phyloP scores from a whole-genome alignment of 2,113 vertebrate species.

The Actenoides lindsayi region DNA sequence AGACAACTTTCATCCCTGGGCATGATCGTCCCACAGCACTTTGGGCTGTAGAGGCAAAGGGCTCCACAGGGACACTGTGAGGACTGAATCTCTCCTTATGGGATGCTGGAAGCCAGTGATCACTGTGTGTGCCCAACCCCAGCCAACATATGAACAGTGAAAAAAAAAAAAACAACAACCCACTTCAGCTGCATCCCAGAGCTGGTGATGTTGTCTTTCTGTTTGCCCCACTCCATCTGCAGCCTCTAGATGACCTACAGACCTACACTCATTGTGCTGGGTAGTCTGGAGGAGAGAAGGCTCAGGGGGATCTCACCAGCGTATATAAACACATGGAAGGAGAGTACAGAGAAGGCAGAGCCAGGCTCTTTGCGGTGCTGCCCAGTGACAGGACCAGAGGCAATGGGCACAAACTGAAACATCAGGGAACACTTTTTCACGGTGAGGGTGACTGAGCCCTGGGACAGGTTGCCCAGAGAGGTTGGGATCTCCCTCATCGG shows the following conservation, averaged over 20 bases:
- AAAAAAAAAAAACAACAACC: background rate
- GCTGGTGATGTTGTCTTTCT: background rate
- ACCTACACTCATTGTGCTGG: background rate
- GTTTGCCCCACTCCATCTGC: background rate
- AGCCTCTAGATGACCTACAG: background rate
- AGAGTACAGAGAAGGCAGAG: background rate
- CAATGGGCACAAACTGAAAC: background rate
- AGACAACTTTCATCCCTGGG: background rate
- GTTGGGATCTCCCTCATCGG: background rate
- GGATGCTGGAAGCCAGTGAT: background rate
- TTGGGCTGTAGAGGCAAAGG: background rate
- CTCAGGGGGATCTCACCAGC: background rate
- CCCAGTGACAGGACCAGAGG: background rate
- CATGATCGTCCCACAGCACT: background rate
- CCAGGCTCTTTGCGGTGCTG: background rate
- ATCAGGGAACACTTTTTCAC: background rate
- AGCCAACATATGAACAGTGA: too few relatives aligned
- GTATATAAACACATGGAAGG: background rate
- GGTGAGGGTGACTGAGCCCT: background rate
- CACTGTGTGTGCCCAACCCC: background rate
- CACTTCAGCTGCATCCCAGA: background rate
- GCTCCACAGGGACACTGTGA: background rate
- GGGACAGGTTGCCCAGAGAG: background rate
- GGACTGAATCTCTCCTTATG: background rate
- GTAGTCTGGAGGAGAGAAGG: background rate